Percentiles rank a stretch among this genome's conserved stretches.
phyloP scores from a whole-genome alignment of 2,113 vertebrate species.

The Pitta sordida region DNA sequence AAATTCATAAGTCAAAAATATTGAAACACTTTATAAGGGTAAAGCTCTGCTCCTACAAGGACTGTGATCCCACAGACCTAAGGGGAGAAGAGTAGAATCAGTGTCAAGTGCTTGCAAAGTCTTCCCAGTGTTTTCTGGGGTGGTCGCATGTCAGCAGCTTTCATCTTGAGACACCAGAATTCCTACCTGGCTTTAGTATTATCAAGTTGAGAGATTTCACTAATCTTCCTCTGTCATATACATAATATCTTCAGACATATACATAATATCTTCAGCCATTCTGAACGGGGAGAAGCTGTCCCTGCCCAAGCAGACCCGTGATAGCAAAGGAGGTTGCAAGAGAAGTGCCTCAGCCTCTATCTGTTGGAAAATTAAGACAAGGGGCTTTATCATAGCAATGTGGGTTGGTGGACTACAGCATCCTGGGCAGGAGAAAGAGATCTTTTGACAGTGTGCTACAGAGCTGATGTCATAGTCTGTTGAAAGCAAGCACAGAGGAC shows the following conservation, averaged over 20 bases:
- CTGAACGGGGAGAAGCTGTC: background rate
- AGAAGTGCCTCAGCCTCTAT: background rate
- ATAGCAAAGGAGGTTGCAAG: background rate
- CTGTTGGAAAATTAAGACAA: background rate
- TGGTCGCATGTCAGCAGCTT: background rate
- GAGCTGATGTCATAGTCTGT: background rate
- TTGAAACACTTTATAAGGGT: background rate
- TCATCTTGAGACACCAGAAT: background rate
- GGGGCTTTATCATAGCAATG: background rate
- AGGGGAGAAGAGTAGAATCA: background rate
- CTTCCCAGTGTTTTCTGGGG: background rate
- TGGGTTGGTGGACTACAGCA: background rate
- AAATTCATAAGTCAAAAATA: constrained; percentile 57
- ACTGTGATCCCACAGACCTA: background rate
- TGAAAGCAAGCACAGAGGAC: background rate
- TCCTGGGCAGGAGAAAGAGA: background rate
- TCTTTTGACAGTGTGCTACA: background rate
- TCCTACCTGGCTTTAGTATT: background rate
- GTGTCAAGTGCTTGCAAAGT: background rate
- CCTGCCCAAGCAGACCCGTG: background rate
- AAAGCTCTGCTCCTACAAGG: background rate
- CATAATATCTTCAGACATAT: background rate
- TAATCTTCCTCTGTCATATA: background rate
- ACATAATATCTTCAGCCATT: background rate
- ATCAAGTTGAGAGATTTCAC: background rate